Percentiles rank a stretch among this genome's conserved stretches.
These are phyloP conservation scores for Gobio gobio DNA, from an alignment of 2,113 vertebrate species.

Conservation along the genomic window DNA sequence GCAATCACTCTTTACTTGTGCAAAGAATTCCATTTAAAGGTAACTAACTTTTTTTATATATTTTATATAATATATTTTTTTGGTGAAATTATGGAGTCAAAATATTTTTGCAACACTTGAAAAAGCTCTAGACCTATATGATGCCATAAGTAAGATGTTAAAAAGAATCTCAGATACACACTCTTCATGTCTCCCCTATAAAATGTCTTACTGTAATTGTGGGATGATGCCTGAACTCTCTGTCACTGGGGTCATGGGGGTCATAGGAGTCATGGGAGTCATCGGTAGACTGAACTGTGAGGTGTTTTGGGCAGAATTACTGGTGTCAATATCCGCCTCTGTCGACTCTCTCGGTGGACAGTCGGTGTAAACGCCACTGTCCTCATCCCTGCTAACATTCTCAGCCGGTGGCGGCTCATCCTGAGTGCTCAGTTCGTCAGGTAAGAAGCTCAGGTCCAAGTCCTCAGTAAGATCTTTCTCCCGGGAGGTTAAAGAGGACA, in stretches of 20 bases:
- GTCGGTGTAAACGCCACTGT: conserved; percentile 60
- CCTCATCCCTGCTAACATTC: conserved; percentile 49
- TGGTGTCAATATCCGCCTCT: conserved; percentile 30
- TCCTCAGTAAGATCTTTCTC: conserved; percentile 69
- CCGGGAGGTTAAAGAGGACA: conserved; percentile 57
- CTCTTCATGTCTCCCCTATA: neutral
- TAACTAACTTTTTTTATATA: too few relatives aligned
- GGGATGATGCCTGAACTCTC: conserved; percentile 92
- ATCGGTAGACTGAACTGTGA: conserved; percentile 69
- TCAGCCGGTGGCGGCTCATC: conserved; percentile 60
- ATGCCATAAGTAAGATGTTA: neutral
- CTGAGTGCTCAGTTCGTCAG: conserved; percentile 82
- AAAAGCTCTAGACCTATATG: neutral
- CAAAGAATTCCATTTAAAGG: neutral
- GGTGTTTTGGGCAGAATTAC: conserved; percentile 53
- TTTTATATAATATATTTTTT: too few relatives aligned
- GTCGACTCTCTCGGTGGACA: conserved; percentile 50
- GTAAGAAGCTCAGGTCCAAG: conserved; percentile 91
- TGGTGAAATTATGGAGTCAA: neutral
- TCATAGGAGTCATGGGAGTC: conserved; percentile 87
- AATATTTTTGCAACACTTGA: neutral
- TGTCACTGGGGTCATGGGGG: conserved; percentile 80
- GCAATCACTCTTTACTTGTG: neutral
- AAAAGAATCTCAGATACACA: neutral
- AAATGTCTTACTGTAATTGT: conserved; percentile 85